Percentiles rank a stretch among this genome's conserved stretches.
Evolutionary conservation across 2,113 vertebrate genomes (phyloP).

Genomic region (Microtus ochrogaster): DNA sequence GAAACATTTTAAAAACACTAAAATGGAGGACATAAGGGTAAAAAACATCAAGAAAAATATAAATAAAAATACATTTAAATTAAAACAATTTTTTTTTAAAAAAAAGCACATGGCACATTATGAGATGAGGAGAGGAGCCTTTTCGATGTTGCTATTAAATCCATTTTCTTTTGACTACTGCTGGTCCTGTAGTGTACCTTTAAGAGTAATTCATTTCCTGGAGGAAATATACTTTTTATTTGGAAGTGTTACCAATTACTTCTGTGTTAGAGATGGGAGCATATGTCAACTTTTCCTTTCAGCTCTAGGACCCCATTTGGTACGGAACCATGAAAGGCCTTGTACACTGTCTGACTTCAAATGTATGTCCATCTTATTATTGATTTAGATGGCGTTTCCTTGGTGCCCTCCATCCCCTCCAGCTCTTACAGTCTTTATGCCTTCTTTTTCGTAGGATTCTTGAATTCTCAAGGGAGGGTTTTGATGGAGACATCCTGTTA

Average conservation of each 20-base stretch:
- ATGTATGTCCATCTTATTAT: neutral
- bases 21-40: too few species aligned
- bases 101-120: neutral
- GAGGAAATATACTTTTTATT: neutral
- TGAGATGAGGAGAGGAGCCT: neutral
- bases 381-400: accelerated
- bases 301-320: neutral
- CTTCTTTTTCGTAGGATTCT: accelerated
- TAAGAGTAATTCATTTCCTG: neutral
- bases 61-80: neutral
- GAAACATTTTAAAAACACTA: neutral
- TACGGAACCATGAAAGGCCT: accelerated
- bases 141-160: neutral
- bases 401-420: neutral
- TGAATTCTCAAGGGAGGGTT: neutral
- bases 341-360: neutral
- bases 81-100: neutral
- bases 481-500: neutral
- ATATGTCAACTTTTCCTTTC: neutral
- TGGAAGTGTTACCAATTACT: neutral
- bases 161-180: neutral
- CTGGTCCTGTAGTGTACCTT: neutral
- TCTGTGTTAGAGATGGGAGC: neutral
- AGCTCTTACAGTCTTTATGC: neutral
- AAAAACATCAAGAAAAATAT: neutral